These are phyloP conservation scores for Conus canariensis DNA, from an alignment of 2,888 invertebrate species.

Conservation along the genomic window DNA sequence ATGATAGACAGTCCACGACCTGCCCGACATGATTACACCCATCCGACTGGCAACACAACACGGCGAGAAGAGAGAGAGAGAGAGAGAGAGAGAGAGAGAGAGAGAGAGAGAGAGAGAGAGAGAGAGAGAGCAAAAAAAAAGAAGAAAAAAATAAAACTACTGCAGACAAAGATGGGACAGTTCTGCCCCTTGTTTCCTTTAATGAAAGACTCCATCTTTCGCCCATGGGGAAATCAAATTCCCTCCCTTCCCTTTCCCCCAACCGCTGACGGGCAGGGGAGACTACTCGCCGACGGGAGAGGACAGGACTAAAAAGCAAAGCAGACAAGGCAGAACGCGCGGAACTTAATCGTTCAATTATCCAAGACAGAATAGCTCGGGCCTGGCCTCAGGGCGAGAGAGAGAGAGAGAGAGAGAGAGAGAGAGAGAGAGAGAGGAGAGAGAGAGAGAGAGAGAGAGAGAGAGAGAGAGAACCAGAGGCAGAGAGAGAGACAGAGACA, in stretches of 20 bases:
- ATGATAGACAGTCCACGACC: slow-evolving; percentile 19
- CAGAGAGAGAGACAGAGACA: too few relatives aligned
- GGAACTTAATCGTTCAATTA: slow-evolving; percentile 34
- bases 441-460: background rate
- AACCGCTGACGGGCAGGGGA: background rate
- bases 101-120: too few relatives aligned
- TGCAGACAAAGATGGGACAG: background rate
- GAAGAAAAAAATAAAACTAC: background rate
- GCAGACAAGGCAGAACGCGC: slow-evolving; percentile 26
- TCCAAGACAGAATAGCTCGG: slow-evolving; percentile 2
- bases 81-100: too few relatives aligned
- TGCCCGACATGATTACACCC: slow-evolving; percentile 18
- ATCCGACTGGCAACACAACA: background rate
- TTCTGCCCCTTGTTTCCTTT: slow-evolving; percentile 28
- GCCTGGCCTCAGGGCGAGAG: background rate
- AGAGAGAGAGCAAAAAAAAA: background rate
- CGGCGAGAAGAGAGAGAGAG: too few relatives aligned
- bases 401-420: background rate
- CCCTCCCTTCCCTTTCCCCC: too few relatives aligned
- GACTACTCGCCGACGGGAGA: background rate
- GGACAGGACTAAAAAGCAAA: slow-evolving; percentile 21
- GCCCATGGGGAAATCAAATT: slow-evolving; percentile 25
- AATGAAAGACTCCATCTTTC: slow-evolving; percentile 30
- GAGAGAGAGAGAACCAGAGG: background rate
- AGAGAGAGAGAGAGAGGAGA: too few relatives aligned